Conservation (phyloP, 2,888 invertebrate genomes). For the Drosophila fungiperda region DNA sequence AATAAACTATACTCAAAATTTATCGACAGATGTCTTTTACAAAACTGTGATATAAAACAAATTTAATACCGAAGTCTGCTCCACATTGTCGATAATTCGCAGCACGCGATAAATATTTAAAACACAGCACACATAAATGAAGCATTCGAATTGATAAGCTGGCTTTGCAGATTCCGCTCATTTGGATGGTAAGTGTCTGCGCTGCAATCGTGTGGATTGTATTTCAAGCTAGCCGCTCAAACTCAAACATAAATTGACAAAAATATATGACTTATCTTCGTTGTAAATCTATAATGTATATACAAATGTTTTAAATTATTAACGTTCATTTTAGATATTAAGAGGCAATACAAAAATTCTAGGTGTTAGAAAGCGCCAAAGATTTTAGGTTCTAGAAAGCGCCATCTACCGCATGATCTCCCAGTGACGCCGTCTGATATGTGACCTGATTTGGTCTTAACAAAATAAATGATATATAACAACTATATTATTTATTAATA, state of each 20-base stretch:
- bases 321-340: too few relatives aligned
- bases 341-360: not conserved
- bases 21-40: not conserved
- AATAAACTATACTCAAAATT: not conserved
- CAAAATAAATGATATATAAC: not conserved
- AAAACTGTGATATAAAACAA: not conserved
- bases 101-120: not conserved
- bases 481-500: not conserved
- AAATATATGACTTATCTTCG: not conserved
- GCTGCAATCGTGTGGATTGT: conserved; percentile 44
- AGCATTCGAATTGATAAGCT: not conserved
- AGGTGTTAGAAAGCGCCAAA: not conserved
- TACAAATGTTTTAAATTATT: not conserved
- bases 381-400: not conserved
- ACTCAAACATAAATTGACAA: not conserved
- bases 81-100: not conserved
- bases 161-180: conserved; percentile 54
- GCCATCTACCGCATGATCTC: conserved; percentile 30
- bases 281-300: not conserved
- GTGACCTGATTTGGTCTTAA: conserved; percentile 3
- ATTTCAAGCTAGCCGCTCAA: not conserved
- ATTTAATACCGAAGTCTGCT: not conserved
- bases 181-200: conserved; percentile 38
- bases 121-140: not conserved
- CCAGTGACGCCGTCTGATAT: not conserved